Evolutionary conservation across 1,140 invertebrate genomes (phyloP).

Genomic region (Ladona fulva): DNA sequence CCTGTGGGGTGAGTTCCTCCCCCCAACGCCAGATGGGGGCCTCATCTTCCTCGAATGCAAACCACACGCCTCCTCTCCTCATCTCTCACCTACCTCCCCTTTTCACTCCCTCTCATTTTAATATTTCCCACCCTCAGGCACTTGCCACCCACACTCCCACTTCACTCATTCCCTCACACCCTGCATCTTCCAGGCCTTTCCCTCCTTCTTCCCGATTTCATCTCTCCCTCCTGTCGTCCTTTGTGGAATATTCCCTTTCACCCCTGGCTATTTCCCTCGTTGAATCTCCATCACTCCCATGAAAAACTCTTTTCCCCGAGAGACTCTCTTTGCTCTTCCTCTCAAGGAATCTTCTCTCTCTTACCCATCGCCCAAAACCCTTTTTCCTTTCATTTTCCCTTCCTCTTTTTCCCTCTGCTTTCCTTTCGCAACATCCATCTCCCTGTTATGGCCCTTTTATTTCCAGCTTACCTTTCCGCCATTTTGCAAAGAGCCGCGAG

Average conservation of each 20-base stretch:
- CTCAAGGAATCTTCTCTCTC: background rate
- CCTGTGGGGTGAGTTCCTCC: background rate
- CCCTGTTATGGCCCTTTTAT: too few relatives aligned
- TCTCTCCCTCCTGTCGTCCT: background rate
- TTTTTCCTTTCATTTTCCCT: background rate
- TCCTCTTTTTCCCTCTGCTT: background rate
- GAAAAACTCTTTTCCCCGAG: background rate
- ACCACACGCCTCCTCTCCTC: background rate
- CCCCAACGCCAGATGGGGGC: background rate
- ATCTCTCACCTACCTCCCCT: background rate
- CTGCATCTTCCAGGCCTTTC: background rate
- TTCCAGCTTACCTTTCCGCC: too few relatives aligned
- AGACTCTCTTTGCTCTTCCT: background rate
- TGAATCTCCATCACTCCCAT: background rate
- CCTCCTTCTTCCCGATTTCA: background rate
- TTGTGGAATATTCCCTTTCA: conserved; percentile 9
- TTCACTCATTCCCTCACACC: background rate
- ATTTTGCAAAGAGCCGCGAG: too few relatives aligned
- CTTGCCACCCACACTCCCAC: background rate
- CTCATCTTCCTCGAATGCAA: background rate
- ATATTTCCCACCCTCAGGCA: background rate
- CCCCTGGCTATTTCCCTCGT: background rate
- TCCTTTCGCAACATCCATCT: background rate
- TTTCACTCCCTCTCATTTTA: background rate
- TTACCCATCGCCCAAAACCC: background rate